phyloP scores from a whole-genome alignment of 2,797 vertebrate genomes.

The Melanotaenia maccullochi region DNA sequence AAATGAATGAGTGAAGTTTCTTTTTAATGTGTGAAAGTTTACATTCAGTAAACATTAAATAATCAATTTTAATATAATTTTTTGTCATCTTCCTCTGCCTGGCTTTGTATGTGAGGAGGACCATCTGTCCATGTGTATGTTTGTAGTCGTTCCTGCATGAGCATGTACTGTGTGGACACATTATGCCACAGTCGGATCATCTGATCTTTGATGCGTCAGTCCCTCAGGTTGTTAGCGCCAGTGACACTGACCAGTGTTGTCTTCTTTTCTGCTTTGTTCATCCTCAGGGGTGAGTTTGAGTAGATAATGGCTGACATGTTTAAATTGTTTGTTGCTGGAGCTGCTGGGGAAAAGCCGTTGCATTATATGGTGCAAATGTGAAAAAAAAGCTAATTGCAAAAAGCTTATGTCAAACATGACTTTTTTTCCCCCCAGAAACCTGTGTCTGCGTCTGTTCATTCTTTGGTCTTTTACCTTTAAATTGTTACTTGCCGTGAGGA shows the following conservation, averaged over 20 bases:
- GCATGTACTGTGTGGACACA: slow-evolving; percentile 12
- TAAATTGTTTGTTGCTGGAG: slow-evolving; percentile 25
- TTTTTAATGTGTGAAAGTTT: slow-evolving; percentile 30
- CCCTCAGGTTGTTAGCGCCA: slow-evolving; percentile 20
- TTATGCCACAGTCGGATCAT: slow-evolving; percentile 26
- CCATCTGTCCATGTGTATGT: slow-evolving; percentile 4
- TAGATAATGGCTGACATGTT: slow-evolving; percentile 39
- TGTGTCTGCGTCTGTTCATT: background rate
- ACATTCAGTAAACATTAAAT: background rate
- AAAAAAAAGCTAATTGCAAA: slow-evolving; percentile 15
- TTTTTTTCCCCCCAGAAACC: no score
- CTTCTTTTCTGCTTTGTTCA: slow-evolving; percentile 13
- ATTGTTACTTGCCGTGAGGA: background rate
- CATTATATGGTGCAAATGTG: slow-evolving; percentile 3
- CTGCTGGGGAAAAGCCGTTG: slow-evolving; percentile 13
- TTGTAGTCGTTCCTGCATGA: slow-evolving; percentile 6
- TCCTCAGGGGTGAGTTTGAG: slow-evolving; percentile 21
- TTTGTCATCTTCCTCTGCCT: background rate
- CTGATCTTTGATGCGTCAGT: slow-evolving; percentile 14
- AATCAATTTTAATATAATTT: no score
- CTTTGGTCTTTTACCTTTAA: background rate
- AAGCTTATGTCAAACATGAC: background rate
- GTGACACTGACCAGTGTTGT: slow-evolving; percentile 15
- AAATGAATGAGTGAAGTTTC: background rate
- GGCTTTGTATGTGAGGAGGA: background rate